These are phyloP conservation scores for Myotis yumanensis DNA, from an alignment of 2,113 vertebrate species.

Conservation along the genomic window DNA sequence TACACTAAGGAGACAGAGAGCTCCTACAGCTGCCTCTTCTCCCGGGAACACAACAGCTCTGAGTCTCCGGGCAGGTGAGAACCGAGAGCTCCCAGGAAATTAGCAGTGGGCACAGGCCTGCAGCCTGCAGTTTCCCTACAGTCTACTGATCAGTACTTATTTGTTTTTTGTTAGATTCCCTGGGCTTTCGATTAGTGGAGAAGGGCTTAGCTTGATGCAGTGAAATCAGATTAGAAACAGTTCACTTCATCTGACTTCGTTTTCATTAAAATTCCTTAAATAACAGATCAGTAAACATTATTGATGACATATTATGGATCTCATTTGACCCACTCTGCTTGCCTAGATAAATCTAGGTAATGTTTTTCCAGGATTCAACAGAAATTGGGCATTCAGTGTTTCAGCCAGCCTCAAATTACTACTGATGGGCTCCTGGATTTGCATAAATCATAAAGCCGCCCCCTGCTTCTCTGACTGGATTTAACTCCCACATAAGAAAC, in stretches of 20 bases:
- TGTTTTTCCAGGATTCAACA: slow-evolving; percentile 36
- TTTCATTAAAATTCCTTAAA: slow-evolving; percentile 82
- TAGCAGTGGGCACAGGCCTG: not conserved
- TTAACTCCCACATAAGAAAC: slow-evolving; percentile 52
- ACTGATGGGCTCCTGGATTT: slow-evolving; percentile 45
- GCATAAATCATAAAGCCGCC: slow-evolving; percentile 40
- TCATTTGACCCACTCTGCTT: slow-evolving; percentile 52
- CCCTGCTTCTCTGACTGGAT: slow-evolving; percentile 54
- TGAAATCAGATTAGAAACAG: slow-evolving; percentile 81
- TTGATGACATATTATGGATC: slow-evolving; percentile 53
- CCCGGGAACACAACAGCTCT: not conserved
- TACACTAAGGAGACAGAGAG: slow-evolving; percentile 6
- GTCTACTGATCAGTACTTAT: slow-evolving; percentile 69
- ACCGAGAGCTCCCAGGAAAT: slow-evolving; percentile 47
- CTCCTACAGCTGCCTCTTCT: slow-evolving; percentile 16
- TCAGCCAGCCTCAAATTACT: slow-evolving; percentile 52
- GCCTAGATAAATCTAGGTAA: slow-evolving; percentile 54
- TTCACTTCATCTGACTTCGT: slow-evolving; percentile 76
- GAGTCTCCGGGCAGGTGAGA: not conserved
- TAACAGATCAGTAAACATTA: slow-evolving; percentile 73
- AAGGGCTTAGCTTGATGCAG: slow-evolving; percentile 60
- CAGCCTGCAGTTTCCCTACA: slow-evolving; percentile 64
- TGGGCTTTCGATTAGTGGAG: slow-evolving; percentile 68
- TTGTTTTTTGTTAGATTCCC: slow-evolving; percentile 77
- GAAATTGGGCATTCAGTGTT: slow-evolving; percentile 66